Percentiles rank a stretch among this genome's conserved stretches.
These are phyloP conservation scores for Oostethus manadensis DNA, from an alignment of 2,113 vertebrate species.

Conservation along the genomic window DNA sequence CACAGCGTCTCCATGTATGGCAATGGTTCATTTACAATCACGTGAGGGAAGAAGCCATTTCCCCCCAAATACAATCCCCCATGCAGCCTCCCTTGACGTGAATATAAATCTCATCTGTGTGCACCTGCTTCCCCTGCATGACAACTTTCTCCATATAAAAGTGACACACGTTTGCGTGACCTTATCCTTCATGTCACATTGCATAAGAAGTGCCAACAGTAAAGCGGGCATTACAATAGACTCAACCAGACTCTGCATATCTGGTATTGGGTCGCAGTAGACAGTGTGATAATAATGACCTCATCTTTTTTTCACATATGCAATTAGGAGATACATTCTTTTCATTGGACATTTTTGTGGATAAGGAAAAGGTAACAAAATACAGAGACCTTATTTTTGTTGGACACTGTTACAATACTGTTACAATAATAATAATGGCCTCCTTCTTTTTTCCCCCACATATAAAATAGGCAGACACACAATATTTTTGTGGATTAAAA, in stretches of 20 bases:
- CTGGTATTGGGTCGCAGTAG: conserved; percentile 9
- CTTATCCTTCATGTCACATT: neutral
- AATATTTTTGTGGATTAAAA: too few species aligned
- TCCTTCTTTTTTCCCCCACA: too few species aligned
- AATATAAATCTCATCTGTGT: neutral
- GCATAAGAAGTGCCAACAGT: neutral
- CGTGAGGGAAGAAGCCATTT: neutral
- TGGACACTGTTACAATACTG: too few species aligned
- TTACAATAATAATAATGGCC: too few species aligned
- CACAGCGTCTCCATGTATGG: neutral
- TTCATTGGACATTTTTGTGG: too few species aligned
- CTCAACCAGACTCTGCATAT: neutral
- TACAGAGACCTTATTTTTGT: too few species aligned
- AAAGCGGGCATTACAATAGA: neutral
- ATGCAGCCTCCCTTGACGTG: neutral
- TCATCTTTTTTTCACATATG: too few species aligned
- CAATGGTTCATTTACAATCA: neutral
- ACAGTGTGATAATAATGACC: too few species aligned
- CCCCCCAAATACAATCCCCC: neutral
- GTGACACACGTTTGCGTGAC: neutral
- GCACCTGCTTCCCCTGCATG: neutral
- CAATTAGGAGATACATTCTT: too few species aligned
- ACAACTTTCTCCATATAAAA: neutral
- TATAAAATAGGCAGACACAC: too few species aligned
- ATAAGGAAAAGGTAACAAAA: too few species aligned